These are phyloP conservation scores for Geothlypis trichas DNA, from an alignment of 2,113 vertebrate genomes.

Conservation along the genomic window DNA sequence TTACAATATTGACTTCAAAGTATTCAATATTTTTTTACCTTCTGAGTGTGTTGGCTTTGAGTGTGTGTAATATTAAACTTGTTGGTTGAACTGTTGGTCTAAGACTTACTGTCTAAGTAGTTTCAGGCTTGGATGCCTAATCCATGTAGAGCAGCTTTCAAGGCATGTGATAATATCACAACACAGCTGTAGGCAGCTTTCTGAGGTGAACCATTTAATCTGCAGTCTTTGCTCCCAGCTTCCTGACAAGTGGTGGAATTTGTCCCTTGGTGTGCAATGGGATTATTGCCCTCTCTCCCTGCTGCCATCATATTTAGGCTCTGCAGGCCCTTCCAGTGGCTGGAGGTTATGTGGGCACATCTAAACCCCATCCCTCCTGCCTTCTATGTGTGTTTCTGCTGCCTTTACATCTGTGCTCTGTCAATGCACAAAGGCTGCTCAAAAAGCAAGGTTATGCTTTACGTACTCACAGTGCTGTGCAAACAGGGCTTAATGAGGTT, in stretches of 20 bases:
- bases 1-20: conserved; percentile 75
- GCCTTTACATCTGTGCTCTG: neutral
- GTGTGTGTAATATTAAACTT: conserved; percentile 52
- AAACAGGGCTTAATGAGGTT: neutral
- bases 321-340: neutral
- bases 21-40: conserved; percentile 64
- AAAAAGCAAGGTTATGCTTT: neutral
- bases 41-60: conserved; percentile 58
- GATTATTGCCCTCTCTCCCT: neutral
- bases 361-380: neutral
- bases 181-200: conserved; percentile 45
- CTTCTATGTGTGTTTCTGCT: neutral
- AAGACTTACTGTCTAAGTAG: conserved; percentile 45
- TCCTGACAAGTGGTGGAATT: neutral
- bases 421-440: neutral
- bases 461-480: accelerated
- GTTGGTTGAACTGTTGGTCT: conserved; percentile 58
- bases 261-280: neutral
- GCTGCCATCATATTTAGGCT: neutral
- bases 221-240: neutral
- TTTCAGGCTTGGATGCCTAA: conserved; percentile 42
- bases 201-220: conserved; percentile 24
- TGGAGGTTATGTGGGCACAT: neutral
- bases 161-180: conserved; percentile 46
- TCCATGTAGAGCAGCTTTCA: conserved; percentile 30